phyloP scores from a whole-genome alignment of 2,113 vertebrate species.

The Pterocles burchelli region DNA sequence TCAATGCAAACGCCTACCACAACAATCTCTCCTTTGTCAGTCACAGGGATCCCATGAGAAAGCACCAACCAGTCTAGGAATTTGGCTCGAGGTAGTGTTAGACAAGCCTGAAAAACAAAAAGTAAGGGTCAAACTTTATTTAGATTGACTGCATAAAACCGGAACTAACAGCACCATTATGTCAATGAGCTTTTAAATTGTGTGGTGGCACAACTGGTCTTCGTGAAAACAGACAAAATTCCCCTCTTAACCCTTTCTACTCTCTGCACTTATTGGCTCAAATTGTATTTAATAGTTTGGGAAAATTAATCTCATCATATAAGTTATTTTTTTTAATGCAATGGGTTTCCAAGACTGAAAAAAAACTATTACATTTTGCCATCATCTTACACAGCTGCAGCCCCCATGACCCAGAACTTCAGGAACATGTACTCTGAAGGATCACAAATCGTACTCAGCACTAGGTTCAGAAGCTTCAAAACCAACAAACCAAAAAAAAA shows the following conservation, averaged over 20 bases:
- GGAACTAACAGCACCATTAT: neutral
- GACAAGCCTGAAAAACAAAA: constrained; percentile 21
- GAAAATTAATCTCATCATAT: neutral
- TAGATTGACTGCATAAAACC: neutral
- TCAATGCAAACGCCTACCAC: constrained; percentile 28
- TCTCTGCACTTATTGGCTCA: neutral
- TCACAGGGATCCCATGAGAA: constrained; percentile 34
- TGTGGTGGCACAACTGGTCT: neutral
- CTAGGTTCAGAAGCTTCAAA: neutral
- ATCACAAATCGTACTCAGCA: neutral
- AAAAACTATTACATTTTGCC: neutral
- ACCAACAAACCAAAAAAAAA: too few species aligned
- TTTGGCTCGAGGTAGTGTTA: neutral
- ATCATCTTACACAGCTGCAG: neutral
- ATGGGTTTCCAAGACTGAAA: neutral
- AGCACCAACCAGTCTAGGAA: constrained; percentile 14
- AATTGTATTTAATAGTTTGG: neutral
- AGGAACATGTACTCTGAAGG: neutral
- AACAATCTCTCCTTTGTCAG: constrained; percentile 48
- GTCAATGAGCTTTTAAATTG: neutral
- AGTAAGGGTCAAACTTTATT: neutral
- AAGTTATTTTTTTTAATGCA: neutral
- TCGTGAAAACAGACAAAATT: neutral
- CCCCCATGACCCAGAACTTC: neutral
- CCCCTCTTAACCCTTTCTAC: neutral